Base-by-base conservation (phyloP, 2,888 invertebrate species). In the Lobophora halterata region DNA sequence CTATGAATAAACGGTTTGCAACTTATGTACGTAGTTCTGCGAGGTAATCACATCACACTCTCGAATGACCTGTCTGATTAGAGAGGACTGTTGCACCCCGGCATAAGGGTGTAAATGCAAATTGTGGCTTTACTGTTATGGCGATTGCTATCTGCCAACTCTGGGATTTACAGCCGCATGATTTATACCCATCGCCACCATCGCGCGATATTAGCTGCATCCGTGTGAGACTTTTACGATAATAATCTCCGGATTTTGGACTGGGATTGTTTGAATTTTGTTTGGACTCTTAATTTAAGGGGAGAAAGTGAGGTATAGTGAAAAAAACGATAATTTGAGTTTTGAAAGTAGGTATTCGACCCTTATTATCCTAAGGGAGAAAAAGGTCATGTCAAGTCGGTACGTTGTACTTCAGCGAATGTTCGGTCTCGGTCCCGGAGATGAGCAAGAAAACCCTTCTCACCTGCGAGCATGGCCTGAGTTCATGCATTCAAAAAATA, bases 121-220 rank as follows among this genome's bases (percentile, higher is more conserved):
- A 78, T 79, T 70, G 72, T 59, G 72, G 75, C 65, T 74, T 79
- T 78, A 74, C 62, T 69, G 67, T 70, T 71, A 75, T 74, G 65
- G 67, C 67, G 61, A 69, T 70, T 64, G 61, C 63, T 73, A 74
- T 77, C 75, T 68, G 65, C 63, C 49, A 50, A 55, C 55, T 44
- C 49, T 49, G 57, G 65, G 70, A 66, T 67, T 71, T 71, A 71
- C 54, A 54, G 52, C 55, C 52, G 52, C 61, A 64, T 66, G 62
- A 70, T 66, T 68, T 66, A 72, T 70, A 52, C 42, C 41, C 35
- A n/a, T n/a, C n/a, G n/a, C n/a, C n/a, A n/a, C n/a, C 43, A 49
- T 43, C 37, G 51, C 31, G 37, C 30, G 21, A 46, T 42, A 46
- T 50, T 43, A 45, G 33, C 32, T 41, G 42, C 39, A 43, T 46